Conservation (phyloP, 2,888 invertebrate genomes). For the Caenorhabditis virilis region DNA sequence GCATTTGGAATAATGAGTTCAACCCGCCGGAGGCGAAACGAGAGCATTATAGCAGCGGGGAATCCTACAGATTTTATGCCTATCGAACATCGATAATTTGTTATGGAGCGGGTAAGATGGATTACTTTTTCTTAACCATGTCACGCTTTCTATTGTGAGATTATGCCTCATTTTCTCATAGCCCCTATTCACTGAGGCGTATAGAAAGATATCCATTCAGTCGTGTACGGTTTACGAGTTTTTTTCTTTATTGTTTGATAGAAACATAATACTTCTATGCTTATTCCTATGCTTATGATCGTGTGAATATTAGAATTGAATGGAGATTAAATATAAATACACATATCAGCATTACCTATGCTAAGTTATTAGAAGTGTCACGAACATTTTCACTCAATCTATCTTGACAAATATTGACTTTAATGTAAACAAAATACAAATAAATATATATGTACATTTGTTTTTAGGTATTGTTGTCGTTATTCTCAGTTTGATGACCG, state of each 20-base stretch:
- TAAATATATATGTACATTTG: conserved; percentile 15
- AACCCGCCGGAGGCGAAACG: conserved; percentile 48
- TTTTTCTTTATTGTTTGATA: too few relatives aligned
- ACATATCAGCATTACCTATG: conserved; percentile 31
- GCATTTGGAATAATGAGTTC: conserved; percentile 56
- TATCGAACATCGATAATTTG: conserved; percentile 33
- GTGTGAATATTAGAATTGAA: too few relatives aligned
- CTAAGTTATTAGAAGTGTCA: conserved; percentile 31
- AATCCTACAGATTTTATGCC: conserved; percentile 46
- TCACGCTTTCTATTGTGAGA: too few relatives aligned
- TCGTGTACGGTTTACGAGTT: too few relatives aligned
- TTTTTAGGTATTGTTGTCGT: conserved; percentile 86
- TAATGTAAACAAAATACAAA: conserved; percentile 7
- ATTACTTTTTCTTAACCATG: too few relatives aligned
- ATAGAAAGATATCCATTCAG: too few relatives aligned
- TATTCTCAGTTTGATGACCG: conserved; percentile 92
- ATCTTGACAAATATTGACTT: conserved; percentile 34
- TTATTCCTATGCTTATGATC: too few relatives aligned
- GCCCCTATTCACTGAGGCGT: too few relatives aligned
- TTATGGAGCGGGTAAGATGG: conserved; percentile 31
- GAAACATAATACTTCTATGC: too few relatives aligned
- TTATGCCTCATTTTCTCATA: too few relatives aligned
- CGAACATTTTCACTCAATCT: conserved; percentile 13
- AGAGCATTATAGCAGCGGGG: conserved; percentile 44
- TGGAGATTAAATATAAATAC: too few relatives aligned